Percentiles rank a stretch among this genome's conserved stretches.
phyloP scores from a whole-genome alignment of 2,113 vertebrate species.

The Amphilophus citrinellus region DNA sequence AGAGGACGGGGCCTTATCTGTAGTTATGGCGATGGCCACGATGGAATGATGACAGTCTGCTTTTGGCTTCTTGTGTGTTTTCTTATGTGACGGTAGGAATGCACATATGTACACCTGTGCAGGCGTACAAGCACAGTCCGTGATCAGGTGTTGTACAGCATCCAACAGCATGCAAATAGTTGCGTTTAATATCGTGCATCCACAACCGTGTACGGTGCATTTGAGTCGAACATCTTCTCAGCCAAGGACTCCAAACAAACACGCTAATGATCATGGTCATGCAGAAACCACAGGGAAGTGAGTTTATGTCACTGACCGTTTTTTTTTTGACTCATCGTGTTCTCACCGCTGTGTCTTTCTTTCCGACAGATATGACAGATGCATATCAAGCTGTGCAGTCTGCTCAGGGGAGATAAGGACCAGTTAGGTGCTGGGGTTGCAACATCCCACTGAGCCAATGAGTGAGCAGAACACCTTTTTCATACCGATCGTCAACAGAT shows the following conservation, averaged over 20 bases:
- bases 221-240: background rate
- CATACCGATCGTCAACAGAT: slow-evolving; percentile 80
- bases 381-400: slow-evolving; percentile 83
- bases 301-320: slow-evolving; percentile 68
- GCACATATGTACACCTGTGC: slow-evolving; percentile 28
- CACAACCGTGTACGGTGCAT: background rate
- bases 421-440: slow-evolving; percentile 82
- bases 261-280: slow-evolving; percentile 60
- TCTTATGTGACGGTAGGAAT: background rate
- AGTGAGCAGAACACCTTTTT: slow-evolving; percentile 79
- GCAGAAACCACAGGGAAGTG: slow-evolving; percentile 68
- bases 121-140: slow-evolving; percentile 21
- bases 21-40: slow-evolving; percentile 67
- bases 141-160: background rate
- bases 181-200: background rate
- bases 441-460: slow-evolving; percentile 83
- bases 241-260: slow-evolving; percentile 19
- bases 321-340: slow-evolving; percentile 76
- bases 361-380: slow-evolving; percentile 85
- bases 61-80: slow-evolving; percentile 33
- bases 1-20: slow-evolving; percentile 76
- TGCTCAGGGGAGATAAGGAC: slow-evolving; percentile 83
- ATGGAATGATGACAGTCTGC: slow-evolving; percentile 77
- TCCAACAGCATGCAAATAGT: background rate
- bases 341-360: slow-evolving; percentile 79